Conservation (phyloP, 2,888 invertebrate genomes). For the Pseudoips prasinana region DNA sequence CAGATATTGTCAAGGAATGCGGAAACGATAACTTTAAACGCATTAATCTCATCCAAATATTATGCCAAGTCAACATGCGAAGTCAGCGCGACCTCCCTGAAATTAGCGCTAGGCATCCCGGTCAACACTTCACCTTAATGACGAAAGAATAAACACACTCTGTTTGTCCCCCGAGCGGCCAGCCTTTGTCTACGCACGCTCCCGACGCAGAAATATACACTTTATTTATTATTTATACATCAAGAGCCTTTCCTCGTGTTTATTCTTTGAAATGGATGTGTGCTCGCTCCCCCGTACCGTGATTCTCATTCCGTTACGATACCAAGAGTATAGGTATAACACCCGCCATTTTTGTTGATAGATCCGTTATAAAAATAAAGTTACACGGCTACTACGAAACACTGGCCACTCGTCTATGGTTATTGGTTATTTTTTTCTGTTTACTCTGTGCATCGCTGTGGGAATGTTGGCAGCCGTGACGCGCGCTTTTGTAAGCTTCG, state of each 20-base stretch:
- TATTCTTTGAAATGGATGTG: constrained; percentile 77
- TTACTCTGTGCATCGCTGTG: constrained; percentile 45
- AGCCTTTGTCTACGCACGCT: constrained; percentile 72
- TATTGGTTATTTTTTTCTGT: constrained; percentile 58
- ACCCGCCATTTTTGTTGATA: constrained; percentile 57
- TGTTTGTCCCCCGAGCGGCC: constrained; percentile 62
- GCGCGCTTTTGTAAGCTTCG: constrained; percentile 45
- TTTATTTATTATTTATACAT: constrained; percentile 79
- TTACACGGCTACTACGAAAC: constrained; percentile 48
- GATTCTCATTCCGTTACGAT: constrained; percentile 46
- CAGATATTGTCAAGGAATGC: no score
- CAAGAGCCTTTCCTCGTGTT: constrained; percentile 71
- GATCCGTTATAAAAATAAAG: constrained; percentile 63
- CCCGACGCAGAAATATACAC: constrained; percentile 69
- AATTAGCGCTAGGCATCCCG: constrained; percentile 65
- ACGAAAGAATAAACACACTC: constrained; percentile 72
- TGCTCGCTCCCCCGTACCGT: constrained; percentile 42
- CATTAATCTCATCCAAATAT: constrained; percentile 36
- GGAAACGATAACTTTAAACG: background rate
- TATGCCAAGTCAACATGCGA: constrained; percentile 48
- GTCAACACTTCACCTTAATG: constrained; percentile 74
- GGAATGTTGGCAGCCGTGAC: constrained; percentile 47
- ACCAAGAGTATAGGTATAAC: constrained; percentile 43
- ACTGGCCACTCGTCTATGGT: constrained; percentile 45
- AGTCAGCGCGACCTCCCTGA: constrained; percentile 55